Base-by-base conservation (phyloP, 1,140 invertebrate genomes). In the Dufourea novaeangliae region DNA sequence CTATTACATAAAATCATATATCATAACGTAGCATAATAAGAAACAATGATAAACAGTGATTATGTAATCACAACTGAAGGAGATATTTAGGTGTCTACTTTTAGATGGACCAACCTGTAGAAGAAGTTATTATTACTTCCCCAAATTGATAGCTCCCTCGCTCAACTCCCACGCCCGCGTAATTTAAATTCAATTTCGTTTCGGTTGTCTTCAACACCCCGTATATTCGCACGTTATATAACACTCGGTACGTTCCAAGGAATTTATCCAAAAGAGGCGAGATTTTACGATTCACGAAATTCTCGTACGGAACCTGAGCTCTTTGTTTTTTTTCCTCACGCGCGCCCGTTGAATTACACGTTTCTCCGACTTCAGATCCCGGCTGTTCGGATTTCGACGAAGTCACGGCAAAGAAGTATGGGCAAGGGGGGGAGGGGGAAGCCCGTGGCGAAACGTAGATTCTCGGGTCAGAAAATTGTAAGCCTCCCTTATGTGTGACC, bases 401-500 rank as follows among this genome's bases (percentile, higher is more conserved):
- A 34, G 29, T 63, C 32, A 17, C 8, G 2, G 17, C 29, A 25
- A 44, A 75, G 62, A 75, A 37, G 11, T n/a, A 75, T 11, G 25
- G 2, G 17, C 29, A 25, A 44, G 69, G 62, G 68, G 27, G 11
- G 14, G 68, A 6, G 25, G 50, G 37, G 37, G 7, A 10, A 29
- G 20, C 11, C 20, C 8, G 7, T 5, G 14, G n/a, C 12, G 17
- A 50, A 46, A 29, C 20, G 2, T 32, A 37, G 54, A 57, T 59
- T 76, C 27, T 37, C 20, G 32, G 63, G 52, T 59, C 41, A 27
- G 52, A 59, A 59, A 59, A 69, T 76, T 34, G 54, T 69, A 76
- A 76, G 32, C 17, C 22, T 63, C 8, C 37, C 20, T 27, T 25
- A 17, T 20, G 6, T 25, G 7, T 32, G 4, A 10, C 39, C 25